Evolutionary conservation across 2,888 invertebrate genomes (phyloP), one percentile per base, ranked within the genome.

Genomic region (Stictocephala bisonia): DNA sequence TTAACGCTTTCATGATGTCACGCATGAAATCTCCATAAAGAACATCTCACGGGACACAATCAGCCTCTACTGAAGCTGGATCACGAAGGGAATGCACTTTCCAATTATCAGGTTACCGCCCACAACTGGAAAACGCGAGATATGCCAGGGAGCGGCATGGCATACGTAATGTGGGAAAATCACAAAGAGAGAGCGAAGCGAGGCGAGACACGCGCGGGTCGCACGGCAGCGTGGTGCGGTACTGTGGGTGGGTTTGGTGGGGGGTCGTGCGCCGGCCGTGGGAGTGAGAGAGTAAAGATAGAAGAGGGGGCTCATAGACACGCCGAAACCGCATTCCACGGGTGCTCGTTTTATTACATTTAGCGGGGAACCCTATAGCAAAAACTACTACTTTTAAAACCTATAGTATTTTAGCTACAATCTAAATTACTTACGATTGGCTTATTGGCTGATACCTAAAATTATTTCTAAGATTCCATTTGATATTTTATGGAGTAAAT

Each of bases 301-400:
- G 60, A 40, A 24, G 60, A 18, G 24, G 1, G 15, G 29, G 13
- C 15, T 56, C 56, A 56, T 56, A 56, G 56, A 56, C 56, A 56
- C 56, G 56, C 56, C 56, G 56, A 40, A 35, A 60, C 60, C 60
- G 20, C 60, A 60, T 60, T 60, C 60, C 60, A 27, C 20, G 35
- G 22, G 18, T 20, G 60, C 60, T 60, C 60, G 60, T 60, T 60
- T 60, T 60, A 60, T 60, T 60, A 60, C 60, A 60, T 60, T 60
- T 60, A 60, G 60, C 60, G 60, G n/a, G 60, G 60, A 18, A n/a
- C 60, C 22, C 20, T 20, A 40, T 7, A 40, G 60, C 35, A 18
- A 7, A 35, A 9, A 9, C 13, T 9, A 35, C 35, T 6, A 35
- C 35, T n/a, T n/a, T n/a, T n/a, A n/a, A n/a, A n/a, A n/a, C n/a